Conservation (phyloP, 2,113 vertebrate species). For the Seriola rivoliana region DNA sequence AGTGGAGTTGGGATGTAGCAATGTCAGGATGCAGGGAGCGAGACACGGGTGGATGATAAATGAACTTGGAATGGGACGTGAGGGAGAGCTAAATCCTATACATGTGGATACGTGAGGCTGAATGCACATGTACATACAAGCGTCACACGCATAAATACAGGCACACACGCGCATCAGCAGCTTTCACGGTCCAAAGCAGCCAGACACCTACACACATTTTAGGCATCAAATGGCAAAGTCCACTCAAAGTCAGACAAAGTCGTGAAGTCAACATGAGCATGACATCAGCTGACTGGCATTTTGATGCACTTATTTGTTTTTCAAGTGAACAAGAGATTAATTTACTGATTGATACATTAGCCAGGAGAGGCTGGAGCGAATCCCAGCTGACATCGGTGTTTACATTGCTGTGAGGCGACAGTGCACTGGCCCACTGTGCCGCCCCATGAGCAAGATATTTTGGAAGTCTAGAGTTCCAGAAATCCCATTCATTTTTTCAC, state of each 20-base stretch:
- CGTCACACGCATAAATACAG: constrained; percentile 9
- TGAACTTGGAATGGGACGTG: constrained; percentile 42
- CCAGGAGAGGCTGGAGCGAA: no score
- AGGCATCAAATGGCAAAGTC: constrained; percentile 13
- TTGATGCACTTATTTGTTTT: background rate
- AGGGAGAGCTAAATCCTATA: constrained; percentile 55
- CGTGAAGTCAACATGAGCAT: background rate
- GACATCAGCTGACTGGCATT: constrained; percentile 28
- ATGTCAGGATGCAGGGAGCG: constrained; percentile 37
- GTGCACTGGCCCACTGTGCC: no score
- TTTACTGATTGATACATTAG: no score
- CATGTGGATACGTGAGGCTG: constrained; percentile 7
- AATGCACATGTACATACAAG: constrained; percentile 39
- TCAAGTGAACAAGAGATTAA: constrained; percentile 8
- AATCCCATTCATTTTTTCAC: background rate
- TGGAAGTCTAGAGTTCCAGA: background rate
- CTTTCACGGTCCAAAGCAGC: constrained; percentile 26
- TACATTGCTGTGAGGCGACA: no score
- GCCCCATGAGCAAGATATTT: background rate
- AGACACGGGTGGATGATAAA: constrained; percentile 52
- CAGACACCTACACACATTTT: constrained; percentile 18
- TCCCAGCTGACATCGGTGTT: no score
- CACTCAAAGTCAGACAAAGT: constrained; percentile 40
- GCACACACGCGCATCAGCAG: constrained; percentile 16
- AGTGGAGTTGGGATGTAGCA: constrained; percentile 37